Evolutionary conservation across 2,797 vertebrate species (phyloP).

Genomic region (Sebastes minor): DNA sequence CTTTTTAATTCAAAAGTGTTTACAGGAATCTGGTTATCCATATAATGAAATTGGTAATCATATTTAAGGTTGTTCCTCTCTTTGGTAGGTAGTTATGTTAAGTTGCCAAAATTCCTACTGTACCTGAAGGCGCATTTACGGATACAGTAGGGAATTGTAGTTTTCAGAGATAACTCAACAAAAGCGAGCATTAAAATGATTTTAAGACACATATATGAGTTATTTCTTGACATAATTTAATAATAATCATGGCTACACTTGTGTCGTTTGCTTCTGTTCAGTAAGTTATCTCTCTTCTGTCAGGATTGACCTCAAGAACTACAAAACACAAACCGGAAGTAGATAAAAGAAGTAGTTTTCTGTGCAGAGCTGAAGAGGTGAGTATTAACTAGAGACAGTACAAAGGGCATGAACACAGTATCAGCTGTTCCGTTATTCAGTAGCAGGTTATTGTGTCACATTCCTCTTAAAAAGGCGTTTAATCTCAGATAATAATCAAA

Average conservation of each 20-base stretch:
- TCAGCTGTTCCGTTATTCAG: not conserved
- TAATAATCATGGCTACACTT: fast-evolving
- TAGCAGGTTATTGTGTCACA: not conserved
- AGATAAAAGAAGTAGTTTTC: not conserved
- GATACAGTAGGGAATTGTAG: slow-evolving; percentile 64
- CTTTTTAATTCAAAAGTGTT: not conserved
- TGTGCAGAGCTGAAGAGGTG: slow-evolving; percentile 15
- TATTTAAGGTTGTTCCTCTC: not conserved
- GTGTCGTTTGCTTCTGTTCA: not conserved
- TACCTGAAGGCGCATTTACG: fast-evolving
- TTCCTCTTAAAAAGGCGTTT: not conserved
- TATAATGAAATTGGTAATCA: not conserved
- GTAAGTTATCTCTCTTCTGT: fast-evolving
- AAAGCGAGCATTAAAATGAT: not conserved
- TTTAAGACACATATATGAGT: fast-evolving
- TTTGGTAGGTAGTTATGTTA: too few relatives aligned
- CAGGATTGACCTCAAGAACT: slow-evolving; percentile 24
- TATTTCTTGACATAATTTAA: not conserved
- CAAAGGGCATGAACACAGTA: slow-evolving; percentile 40
- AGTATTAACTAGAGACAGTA: slow-evolving; percentile 25
- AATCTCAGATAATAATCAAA: not conserved
- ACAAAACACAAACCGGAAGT: slow-evolving; percentile 70
- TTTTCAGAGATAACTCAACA: not conserved
- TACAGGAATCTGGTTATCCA: not conserved
- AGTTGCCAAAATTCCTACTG: fast-evolving